Conservation (phyloP, 1,140 invertebrate genomes). For the Scaptomyza graminum region DNA sequence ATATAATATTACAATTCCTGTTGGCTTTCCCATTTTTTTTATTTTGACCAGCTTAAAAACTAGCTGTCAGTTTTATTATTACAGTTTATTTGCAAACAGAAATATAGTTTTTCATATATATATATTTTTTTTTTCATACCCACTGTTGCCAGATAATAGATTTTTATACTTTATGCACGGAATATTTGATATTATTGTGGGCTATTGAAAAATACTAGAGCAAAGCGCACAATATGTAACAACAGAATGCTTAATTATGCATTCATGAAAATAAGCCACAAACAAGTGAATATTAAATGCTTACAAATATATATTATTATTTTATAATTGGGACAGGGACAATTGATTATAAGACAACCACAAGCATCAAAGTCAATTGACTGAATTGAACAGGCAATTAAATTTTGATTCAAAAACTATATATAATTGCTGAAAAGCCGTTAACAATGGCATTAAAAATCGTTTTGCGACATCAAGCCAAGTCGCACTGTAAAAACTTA, state of each 20-base stretch:
- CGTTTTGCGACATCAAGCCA: not conserved
- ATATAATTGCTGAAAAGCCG: constrained; percentile 41
- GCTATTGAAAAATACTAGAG: not conserved
- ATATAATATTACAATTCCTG: too few species aligned
- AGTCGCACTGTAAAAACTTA: not conserved
- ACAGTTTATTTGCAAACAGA: constrained; percentile 5
- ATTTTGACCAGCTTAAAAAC: not conserved
- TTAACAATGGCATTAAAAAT: constrained; percentile 23
- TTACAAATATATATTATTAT: not conserved
- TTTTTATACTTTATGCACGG: not conserved
- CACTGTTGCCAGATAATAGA: not conserved
- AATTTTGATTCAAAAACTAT: constrained; percentile 36
- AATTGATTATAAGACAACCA: not conserved
- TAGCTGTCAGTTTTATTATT: constrained; percentile 24
- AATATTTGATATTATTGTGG: not conserved
- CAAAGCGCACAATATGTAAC: constrained; percentile 2
- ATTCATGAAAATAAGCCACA: not conserved
- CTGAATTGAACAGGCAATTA: constrained; percentile 35
- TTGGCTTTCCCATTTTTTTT: too few species aligned
- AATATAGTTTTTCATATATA: not conserved
- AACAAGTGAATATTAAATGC: too few species aligned
- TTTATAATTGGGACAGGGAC: not conserved
- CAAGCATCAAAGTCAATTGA: not conserved
- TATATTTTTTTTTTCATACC: not conserved
- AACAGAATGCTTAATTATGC: constrained; percentile 1